These are phyloP conservation scores for Dermatemys mawii DNA, from an alignment of 2,113 vertebrate species.

Conservation along the genomic window DNA sequence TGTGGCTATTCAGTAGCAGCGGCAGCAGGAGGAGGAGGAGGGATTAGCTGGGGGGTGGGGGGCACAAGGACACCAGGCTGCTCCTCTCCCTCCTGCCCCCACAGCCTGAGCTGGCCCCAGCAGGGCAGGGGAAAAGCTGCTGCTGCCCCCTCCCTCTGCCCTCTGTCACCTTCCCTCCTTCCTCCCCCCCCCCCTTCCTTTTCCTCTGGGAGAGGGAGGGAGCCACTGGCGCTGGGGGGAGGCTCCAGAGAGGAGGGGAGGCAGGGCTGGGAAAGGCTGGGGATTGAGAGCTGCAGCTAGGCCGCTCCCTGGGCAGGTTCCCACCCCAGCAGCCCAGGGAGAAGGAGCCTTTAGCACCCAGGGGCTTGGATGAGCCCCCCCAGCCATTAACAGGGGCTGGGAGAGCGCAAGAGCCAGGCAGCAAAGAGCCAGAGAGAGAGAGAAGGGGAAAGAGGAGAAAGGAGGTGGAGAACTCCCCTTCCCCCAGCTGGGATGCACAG, in stretches of 20 bases:
- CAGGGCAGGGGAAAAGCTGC: background rate
- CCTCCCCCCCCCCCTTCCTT: too few species aligned
- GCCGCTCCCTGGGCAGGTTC: background rate
- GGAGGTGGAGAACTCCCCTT: background rate
- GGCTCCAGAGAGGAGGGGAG: background rate
- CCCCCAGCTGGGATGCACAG: background rate
- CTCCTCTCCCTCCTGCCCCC: background rate
- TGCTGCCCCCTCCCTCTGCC: background rate
- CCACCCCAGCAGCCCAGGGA: background rate
- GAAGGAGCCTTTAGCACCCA: background rate
- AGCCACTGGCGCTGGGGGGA: background rate
- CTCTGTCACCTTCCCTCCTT: too few species aligned
- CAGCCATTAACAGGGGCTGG: background rate
- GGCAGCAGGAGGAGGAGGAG: too few species aligned
- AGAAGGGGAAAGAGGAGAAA: background rate
- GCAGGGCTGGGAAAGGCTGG: background rate
- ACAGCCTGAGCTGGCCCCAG: background rate
- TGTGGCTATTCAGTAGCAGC: background rate
- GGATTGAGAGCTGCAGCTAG: background rate
- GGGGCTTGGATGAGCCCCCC: background rate
- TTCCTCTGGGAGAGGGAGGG: background rate
- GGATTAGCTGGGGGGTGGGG: background rate
- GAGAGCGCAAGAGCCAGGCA: background rate
- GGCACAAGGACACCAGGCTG: background rate
- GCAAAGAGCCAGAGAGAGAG: background rate